A percentile compares a stretch with the other conserved stretches of the same genome.
phyloP scores from a whole-genome alignment of 2,888 invertebrate genomes.

The Fabriciana adippe region DNA sequence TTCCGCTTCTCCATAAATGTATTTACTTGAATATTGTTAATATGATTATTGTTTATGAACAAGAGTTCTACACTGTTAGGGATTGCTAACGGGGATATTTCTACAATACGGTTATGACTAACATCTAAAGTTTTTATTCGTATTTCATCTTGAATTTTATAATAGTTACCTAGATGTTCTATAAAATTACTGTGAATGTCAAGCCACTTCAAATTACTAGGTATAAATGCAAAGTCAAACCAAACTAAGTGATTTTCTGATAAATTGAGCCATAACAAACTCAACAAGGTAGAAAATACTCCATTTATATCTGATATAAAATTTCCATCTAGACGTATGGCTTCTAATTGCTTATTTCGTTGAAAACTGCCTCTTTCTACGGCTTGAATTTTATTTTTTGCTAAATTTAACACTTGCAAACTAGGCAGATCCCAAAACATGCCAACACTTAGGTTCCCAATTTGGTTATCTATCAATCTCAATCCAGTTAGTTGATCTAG shows the following conservation, averaged over 20 bases:
- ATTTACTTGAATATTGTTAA: constrained; percentile 90
- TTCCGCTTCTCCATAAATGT: constrained; percentile 93
- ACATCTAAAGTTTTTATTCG: constrained; percentile 93
- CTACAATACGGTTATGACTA: constrained; percentile 92
- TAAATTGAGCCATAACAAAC: constrained; percentile 92
- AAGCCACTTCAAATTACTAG: constrained; percentile 93
- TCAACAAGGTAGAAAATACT: constrained; percentile 91
- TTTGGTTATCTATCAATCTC: constrained; percentile 93
- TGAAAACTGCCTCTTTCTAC: constrained; percentile 93
- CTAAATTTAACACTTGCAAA: constrained; percentile 92
- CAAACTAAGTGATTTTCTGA: constrained; percentile 95
- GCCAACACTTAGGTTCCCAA: constrained; percentile 90
- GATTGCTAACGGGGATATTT: constrained; percentile 90
- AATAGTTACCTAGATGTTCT: constrained; percentile 93
- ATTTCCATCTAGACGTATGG: constrained; percentile 93
- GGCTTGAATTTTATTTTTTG: constrained; percentile 92
- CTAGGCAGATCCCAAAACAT: constrained; percentile 94
- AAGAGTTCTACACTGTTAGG: constrained; percentile 93
- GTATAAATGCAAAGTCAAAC: constrained; percentile 96
- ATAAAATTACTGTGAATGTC: constrained; percentile 95
- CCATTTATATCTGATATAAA: constrained; percentile 94
- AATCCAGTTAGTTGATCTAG: constrained; percentile 93
- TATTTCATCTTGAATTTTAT: constrained; percentile 90
- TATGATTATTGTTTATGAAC: constrained; percentile 94
- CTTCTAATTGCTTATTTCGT: constrained; percentile 90